These are phyloP conservation scores for Thymelicus sylvestris DNA, from an alignment of 2,888 invertebrate species.

Conservation along the genomic window DNA sequence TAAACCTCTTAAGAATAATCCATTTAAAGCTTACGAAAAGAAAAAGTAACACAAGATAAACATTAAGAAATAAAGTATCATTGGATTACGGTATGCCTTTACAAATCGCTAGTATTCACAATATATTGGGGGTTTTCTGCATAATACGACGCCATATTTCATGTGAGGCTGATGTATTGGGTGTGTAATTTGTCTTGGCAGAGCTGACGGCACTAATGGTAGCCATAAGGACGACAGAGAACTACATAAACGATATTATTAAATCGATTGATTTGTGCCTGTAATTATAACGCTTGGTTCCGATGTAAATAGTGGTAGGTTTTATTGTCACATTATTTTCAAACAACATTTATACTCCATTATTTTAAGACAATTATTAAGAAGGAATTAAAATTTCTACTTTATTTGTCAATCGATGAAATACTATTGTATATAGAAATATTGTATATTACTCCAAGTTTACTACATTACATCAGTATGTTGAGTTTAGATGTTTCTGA, in stretches of 20 bases:
- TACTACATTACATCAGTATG: too few relatives aligned
- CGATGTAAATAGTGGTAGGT: neutral
- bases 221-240: neutral
- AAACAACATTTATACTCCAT: too few relatives aligned
- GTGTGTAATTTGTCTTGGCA: neutral
- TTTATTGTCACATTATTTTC: too few relatives aligned
- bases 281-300: neutral
- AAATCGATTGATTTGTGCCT: neutral
- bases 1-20: too few relatives aligned
- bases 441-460: too few relatives aligned
- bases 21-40: too few relatives aligned
- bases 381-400: too few relatives aligned
- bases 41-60: too few relatives aligned
- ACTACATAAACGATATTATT: constrained; percentile 1
- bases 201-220: neutral
- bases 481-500: too few relatives aligned
- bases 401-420: too few relatives aligned
- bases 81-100: neutral
- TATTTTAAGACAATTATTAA: too few relatives aligned
- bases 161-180: neutral
- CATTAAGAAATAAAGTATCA: neutral
- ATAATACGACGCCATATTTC: constrained; percentile 1
- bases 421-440: too few relatives aligned
- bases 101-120: neutral
- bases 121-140: neutral